Evolutionary conservation across 2,888 invertebrate genomes (phyloP).

Genomic region (Cantharis rufa): DNA sequence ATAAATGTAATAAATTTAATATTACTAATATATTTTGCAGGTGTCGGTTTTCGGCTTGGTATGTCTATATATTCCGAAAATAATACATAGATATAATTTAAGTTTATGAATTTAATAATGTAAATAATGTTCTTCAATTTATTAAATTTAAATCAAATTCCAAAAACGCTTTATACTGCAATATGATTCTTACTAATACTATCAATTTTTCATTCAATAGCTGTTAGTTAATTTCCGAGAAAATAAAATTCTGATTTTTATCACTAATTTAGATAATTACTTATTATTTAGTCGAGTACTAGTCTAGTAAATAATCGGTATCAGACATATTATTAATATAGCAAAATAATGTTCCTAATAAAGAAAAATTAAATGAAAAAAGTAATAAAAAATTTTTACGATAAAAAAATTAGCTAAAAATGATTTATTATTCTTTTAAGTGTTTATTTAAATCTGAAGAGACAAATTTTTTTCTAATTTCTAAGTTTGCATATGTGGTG

Average conservation of each 20-base stretch:
- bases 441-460: not conserved
- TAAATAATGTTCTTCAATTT: not conserved
- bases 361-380: no score
- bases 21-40: conserved; percentile 1
- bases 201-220: not conserved
- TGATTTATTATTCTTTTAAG: no score
- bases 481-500: conserved; percentile 16
- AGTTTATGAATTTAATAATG: not conserved
- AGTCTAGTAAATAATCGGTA: no score
- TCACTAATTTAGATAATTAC: no score
- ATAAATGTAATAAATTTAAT: conserved; percentile 23
- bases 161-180: not conserved
- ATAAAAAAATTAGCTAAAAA: no score
- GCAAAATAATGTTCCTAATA: no score
- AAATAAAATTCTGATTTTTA: no score
- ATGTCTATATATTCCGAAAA: conserved; percentile 4
- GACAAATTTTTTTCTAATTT: not conserved
- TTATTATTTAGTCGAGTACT: no score
- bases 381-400: no score
- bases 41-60: conserved; percentile 6
- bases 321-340: no score
- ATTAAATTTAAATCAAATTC: not conserved
- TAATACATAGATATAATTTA: not conserved
- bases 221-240: not conserved
- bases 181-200: no score